phyloP scores from a whole-genome alignment of 2,888 invertebrate species.

The Heteromurus nitidus region DNA sequence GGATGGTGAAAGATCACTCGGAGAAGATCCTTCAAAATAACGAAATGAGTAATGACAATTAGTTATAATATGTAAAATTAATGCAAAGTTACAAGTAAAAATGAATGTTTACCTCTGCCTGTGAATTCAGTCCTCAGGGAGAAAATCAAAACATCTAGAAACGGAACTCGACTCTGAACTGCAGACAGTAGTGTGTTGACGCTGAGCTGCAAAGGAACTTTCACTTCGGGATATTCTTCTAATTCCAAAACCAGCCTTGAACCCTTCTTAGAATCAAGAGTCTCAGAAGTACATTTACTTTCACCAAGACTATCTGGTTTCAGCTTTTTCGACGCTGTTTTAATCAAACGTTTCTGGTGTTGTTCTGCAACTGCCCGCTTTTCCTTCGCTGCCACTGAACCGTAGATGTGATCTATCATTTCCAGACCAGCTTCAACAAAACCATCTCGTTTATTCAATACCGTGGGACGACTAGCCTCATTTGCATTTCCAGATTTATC shows the following conservation, averaged over 20 bases:
- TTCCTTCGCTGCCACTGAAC: slow-evolving; percentile 92
- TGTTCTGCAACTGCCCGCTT: slow-evolving; percentile 81
- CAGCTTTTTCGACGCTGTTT: slow-evolving; percentile 70
- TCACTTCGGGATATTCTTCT: slow-evolving; percentile 71
- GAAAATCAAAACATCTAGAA: slow-evolving; percentile 69
- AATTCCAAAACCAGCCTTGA: slow-evolving; percentile 68
- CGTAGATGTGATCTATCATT: slow-evolving; percentile 79
- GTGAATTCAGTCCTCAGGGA: slow-evolving; percentile 64
- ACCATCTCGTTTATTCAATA: slow-evolving; percentile 65
- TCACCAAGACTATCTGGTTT: slow-evolving; percentile 67
- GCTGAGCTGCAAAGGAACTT: slow-evolving; percentile 65
- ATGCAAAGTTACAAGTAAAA: no score
- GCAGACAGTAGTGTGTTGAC: slow-evolving; percentile 69
- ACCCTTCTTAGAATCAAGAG: slow-evolving; percentile 61
- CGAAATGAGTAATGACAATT: neutral
- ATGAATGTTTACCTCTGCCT: no score
- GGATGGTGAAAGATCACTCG: slow-evolving; percentile 66
- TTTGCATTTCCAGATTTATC: slow-evolving; percentile 63
- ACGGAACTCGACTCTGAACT: slow-evolving; percentile 68
- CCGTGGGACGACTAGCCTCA: slow-evolving; percentile 62
- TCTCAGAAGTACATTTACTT: slow-evolving; percentile 53
- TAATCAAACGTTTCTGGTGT: slow-evolving; percentile 67
- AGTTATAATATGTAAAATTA: neutral
- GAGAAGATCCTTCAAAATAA: slow-evolving; percentile 24
- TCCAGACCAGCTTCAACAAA: slow-evolving; percentile 71